phyloP scores from a whole-genome alignment of 2,888 invertebrate species.

The Napeogenes inachia region DNA sequence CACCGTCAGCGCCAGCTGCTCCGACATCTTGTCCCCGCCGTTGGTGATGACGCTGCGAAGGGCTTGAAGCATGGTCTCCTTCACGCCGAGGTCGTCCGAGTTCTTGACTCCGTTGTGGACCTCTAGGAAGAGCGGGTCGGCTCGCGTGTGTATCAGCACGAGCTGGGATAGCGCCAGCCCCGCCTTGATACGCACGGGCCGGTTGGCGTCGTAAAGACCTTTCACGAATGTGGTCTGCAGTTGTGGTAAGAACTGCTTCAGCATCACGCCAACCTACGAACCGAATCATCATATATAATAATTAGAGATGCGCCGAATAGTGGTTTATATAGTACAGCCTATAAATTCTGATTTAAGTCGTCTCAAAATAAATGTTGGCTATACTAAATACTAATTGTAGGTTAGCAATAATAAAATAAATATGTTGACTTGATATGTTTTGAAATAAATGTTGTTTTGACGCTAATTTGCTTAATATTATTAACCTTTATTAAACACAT shows the following conservation, averaged over 20 bases:
- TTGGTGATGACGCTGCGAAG: conserved; percentile 89
- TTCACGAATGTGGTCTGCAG: conserved; percentile 98
- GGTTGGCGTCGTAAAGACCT: conserved; percentile 92
- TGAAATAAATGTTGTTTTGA: no score
- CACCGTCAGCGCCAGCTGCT: conserved; percentile 84
- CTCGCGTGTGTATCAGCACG: conserved; percentile 93
- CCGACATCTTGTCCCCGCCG: conserved; percentile 93
- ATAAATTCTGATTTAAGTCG: no score
- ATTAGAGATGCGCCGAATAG: background rate
- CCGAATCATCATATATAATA: background rate
- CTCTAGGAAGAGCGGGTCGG: conserved; percentile 96
- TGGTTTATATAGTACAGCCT: no score
- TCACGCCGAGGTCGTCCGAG: conserved; percentile 89
- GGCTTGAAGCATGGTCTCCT: conserved; percentile 94
- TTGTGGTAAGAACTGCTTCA: conserved; percentile 99
- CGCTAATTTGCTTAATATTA: no score
- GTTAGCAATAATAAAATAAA: no score
- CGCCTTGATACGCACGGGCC: conserved; percentile 92
- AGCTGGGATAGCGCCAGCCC: conserved; percentile 91
- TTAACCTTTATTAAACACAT: no score
- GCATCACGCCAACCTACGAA: conserved; percentile 89
- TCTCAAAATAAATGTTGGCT: no score
- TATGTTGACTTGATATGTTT: no score
- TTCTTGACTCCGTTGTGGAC: conserved; percentile 90
- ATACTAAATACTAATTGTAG: no score